Evolutionary conservation across 1,140 invertebrate species (phyloP).

Genomic region (Drosophila subpulchrella): DNA sequence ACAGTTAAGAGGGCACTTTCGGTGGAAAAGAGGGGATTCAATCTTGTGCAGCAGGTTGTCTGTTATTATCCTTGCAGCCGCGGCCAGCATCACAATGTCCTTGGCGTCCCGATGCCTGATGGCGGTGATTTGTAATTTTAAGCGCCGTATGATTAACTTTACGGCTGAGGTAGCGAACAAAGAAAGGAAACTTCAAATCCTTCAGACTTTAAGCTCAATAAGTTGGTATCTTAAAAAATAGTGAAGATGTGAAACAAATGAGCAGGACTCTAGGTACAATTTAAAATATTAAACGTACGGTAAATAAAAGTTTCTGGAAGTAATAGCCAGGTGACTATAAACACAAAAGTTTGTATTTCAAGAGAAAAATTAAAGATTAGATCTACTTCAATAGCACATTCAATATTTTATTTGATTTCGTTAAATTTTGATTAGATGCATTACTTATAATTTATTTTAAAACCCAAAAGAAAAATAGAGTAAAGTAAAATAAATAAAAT

Average conservation of each 20-base stretch:
- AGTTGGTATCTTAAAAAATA: background rate
- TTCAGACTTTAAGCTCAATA: background rate
- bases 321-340: too few species aligned
- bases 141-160: slow-evolving; percentile 78
- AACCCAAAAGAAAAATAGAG: too few species aligned
- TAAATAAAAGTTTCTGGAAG: too few species aligned
- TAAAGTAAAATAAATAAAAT: too few species aligned
- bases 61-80: slow-evolving; percentile 68
- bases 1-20: slow-evolving; percentile 74
- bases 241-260: background rate
- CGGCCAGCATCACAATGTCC: slow-evolving; percentile 15
- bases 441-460: too few species aligned
- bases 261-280: too few species aligned
- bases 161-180: background rate
- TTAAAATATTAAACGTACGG: too few species aligned
- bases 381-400: too few species aligned
- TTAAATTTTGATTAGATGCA: too few species aligned
- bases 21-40: slow-evolving; percentile 17
- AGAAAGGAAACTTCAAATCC: background rate
- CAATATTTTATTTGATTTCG: too few species aligned
- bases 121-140: slow-evolving; percentile 80
- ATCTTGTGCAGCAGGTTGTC: slow-evolving; percentile 55
- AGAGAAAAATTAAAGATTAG: too few species aligned
- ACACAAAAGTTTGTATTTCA: too few species aligned
- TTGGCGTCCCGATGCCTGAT: slow-evolving; percentile 47